Base-by-base conservation (phyloP, 1,140 invertebrate species). In the Hylaeus anthracinus region DNA sequence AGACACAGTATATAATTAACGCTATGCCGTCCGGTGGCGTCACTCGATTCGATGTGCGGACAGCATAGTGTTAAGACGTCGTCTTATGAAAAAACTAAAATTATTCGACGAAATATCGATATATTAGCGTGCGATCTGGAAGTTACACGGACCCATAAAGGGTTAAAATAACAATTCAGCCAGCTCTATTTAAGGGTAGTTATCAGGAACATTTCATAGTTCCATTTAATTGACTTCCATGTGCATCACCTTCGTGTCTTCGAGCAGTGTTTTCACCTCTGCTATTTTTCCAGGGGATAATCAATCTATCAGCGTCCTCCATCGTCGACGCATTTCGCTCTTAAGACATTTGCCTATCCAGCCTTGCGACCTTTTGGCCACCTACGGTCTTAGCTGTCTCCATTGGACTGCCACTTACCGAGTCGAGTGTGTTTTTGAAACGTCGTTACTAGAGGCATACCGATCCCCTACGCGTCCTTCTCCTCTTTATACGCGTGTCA, bases 321-420 rank as follows among this genome's bases (percentile, higher is more conserved):
- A 37, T 53, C 39, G 76, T n/a, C 64, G 63, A 67, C 51, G 45
- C 71, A 63, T 78, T 71, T 71, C 74, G 26, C 51, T 58, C 43
- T 71, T 64, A 55, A 72, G 48, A 79, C 67, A 56, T 43, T 65
- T 65, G 41, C 43, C 69, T 58, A 72, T 72, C 53, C 48, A 4
- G n/a, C 51, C 14, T 8, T 15, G 79, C 69, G 79, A 84, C 80
- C 83, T 84, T 84, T 84, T 53, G 74, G 55, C 72, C 83, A 78
- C 69, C 79, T n/a, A 73, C 65, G 39, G 65, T 81, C 58, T 66
- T 73, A 64, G 53, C 66, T 66, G 78, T 81, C 65, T 43, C 72
- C 72, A 51, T 69, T 72, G 56, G 60, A 14, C 74, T 82, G 83
- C 70, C 83, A 84, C 82, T 84, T 84, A 84, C 60, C 79, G 80